Conservation (phyloP, 2,888 invertebrate genomes). For the Eledona agricola region DNA sequence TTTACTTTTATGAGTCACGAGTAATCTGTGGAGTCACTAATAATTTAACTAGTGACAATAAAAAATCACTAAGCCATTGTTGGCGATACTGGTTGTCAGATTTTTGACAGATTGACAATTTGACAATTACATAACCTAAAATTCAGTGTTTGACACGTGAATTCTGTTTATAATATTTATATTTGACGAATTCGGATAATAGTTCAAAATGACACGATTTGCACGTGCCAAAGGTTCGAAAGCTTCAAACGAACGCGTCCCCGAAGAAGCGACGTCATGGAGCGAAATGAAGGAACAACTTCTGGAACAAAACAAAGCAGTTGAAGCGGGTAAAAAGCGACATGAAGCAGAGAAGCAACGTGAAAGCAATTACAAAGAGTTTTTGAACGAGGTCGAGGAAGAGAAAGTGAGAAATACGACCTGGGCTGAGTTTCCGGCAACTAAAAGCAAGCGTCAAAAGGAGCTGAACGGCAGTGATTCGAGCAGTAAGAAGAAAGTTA, state of each 20-base stretch:
- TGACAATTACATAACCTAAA: constrained; percentile 13
- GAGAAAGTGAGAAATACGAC: constrained; percentile 63
- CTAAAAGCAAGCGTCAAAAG: no score
- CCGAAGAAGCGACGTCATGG: constrained; percentile 79
- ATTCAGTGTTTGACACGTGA: constrained; percentile 6
- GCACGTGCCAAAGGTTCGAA: constrained; percentile 80
- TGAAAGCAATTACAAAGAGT: constrained; percentile 49
- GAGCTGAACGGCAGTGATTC: constrained; percentile 19
- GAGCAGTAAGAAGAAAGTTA: constrained; percentile 21
- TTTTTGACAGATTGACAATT: not conserved
- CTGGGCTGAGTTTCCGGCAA: constrained; percentile 71
- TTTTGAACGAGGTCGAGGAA: constrained; percentile 61
- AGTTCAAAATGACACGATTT: constrained; percentile 74
- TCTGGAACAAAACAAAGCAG: constrained; percentile 64
- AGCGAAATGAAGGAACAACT: constrained; percentile 73
- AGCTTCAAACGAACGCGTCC: constrained; percentile 74
- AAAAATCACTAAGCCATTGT: no score
- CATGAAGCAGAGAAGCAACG: constrained; percentile 46
- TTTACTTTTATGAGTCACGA: no score
- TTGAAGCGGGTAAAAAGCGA: constrained; percentile 56
- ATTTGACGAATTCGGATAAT: no score
- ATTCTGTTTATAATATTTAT: no score
- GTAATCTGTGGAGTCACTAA: no score
- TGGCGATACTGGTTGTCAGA: not conserved
- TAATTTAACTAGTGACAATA: no score